Evolutionary conservation across 2,888 invertebrate species (phyloP).

Genomic region (Hypomecis atomaria): DNA sequence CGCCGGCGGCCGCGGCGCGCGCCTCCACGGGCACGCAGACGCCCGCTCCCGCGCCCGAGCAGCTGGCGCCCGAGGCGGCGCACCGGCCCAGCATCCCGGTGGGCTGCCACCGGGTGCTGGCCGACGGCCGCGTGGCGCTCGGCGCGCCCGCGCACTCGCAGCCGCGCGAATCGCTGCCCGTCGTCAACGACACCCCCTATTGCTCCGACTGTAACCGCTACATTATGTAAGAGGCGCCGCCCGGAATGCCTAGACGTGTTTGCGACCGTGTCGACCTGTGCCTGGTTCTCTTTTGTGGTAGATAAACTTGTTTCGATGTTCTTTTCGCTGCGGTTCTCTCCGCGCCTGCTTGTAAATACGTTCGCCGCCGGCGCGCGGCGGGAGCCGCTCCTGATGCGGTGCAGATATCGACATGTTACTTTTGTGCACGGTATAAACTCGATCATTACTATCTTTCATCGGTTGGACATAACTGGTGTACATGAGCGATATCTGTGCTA

Average conservation of each 20-base stretch:
- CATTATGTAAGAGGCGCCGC: slow-evolving; percentile 91
- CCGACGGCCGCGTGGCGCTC: slow-evolving; percentile 80
- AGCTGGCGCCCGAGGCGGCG: slow-evolving; percentile 64
- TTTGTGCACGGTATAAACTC: slow-evolving; percentile 19
- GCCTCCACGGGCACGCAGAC: slow-evolving; percentile 77
- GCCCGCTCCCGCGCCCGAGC: slow-evolving; percentile 57
- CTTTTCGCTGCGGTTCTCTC: slow-evolving; percentile 57
- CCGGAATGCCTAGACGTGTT: slow-evolving; percentile 79
- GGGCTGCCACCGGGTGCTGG: slow-evolving; percentile 81
- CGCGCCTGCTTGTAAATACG: slow-evolving; percentile 42
- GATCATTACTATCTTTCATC: neutral
- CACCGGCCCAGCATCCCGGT: slow-evolving; percentile 83
- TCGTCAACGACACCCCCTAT: slow-evolving; percentile 85
- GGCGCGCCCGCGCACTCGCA: slow-evolving; percentile 66
- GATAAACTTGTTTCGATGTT: slow-evolving; percentile 62
- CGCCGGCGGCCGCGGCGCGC: slow-evolving; percentile 69
- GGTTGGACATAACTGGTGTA: slow-evolving; percentile 21
- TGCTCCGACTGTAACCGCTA: slow-evolving; percentile 95
- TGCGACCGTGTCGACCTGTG: slow-evolving; percentile 84
- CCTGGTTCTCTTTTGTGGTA: slow-evolving; percentile 68
- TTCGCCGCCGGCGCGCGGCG: slow-evolving; percentile 28
- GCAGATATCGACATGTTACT: slow-evolving; percentile 34
- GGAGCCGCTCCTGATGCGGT: slow-evolving; percentile 42
- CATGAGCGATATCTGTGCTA: slow-evolving; percentile 55
- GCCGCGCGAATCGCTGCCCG: slow-evolving; percentile 63